phyloP scores from a whole-genome alignment of 2,113 vertebrate species.

The Ageneiosus marmoratus region DNA sequence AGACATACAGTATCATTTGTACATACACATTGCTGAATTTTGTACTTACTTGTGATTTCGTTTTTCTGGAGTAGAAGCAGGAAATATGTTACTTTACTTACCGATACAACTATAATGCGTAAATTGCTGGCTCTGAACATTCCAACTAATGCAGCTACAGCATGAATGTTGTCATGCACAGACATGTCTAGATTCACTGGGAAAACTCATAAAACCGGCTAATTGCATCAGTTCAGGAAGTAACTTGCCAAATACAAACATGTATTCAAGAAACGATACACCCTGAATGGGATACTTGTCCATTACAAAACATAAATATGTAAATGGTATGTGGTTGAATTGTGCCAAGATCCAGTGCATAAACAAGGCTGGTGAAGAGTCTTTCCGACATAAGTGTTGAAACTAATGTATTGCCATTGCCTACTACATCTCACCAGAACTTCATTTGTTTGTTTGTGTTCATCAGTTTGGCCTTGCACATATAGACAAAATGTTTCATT shows the following conservation, averaged over 20 bases:
- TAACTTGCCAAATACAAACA: not conserved
- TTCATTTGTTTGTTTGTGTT: not conserved
- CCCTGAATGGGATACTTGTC: not conserved
- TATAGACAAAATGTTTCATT: not conserved
- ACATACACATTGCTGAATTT: not conserved
- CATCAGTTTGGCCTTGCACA: not conserved
- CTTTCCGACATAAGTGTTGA: not conserved
- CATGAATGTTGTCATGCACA: not conserved
- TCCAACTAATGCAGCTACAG: not conserved
- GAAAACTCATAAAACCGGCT: not conserved
- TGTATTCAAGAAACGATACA: not conserved
- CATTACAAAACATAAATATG: not conserved
- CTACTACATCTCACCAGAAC: not conserved
- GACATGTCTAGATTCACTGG: not conserved
- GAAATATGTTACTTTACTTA: not conserved
- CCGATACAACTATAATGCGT: not conserved
- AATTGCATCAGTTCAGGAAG: not conserved
- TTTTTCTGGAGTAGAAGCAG: not conserved
- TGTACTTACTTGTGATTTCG: not conserved
- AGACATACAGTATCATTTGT: not conserved
- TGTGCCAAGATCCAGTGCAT: not conserved
- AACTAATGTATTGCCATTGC: not conserved
- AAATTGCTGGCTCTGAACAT: not conserved
- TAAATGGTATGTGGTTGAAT: not conserved
- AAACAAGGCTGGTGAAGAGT: not conserved